Percentiles rank a stretch among this genome's conserved stretches.
These are phyloP conservation scores for Oeneis ivallda DNA, from an alignment of 2,888 invertebrate species.

Conservation along the genomic window DNA sequence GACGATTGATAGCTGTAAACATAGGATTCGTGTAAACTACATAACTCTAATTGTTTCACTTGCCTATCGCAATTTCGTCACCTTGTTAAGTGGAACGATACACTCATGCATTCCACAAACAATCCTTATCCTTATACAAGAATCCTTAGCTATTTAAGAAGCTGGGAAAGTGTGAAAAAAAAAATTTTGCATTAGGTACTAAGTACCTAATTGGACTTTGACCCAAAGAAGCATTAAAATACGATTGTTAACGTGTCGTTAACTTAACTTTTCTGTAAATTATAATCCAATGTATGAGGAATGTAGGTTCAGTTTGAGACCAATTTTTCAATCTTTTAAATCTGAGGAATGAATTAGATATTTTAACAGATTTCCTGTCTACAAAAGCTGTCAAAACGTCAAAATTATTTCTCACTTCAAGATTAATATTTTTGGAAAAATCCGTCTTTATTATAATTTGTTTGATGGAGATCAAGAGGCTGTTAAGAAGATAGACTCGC, in stretches of 20 bases:
- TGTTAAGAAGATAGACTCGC: constrained; percentile 39
- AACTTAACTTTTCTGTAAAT: not conserved
- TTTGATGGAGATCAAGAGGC: constrained; percentile 6
- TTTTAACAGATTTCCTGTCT: too few relatives aligned
- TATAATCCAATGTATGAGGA: not conserved
- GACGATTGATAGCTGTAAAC: constrained; percentile 40
- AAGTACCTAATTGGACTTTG: too few relatives aligned
- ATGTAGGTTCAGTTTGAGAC: not conserved
- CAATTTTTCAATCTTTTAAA: too few relatives aligned
- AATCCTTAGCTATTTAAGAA: not conserved
- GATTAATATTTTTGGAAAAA: too few relatives aligned
- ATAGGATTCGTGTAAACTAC: constrained; percentile 37
- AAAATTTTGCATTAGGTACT: too few relatives aligned
- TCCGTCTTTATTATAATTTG: not conserved
- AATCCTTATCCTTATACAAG: not conserved
- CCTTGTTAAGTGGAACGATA: constrained; percentile 7
- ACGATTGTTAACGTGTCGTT: too few relatives aligned
- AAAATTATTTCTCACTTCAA: too few relatives aligned
- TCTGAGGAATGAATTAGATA: too few relatives aligned
- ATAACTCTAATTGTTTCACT: constrained; percentile 33
- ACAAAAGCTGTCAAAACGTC: too few relatives aligned
- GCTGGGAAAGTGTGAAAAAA: not conserved
- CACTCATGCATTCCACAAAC: not conserved
- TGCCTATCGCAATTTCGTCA: constrained; percentile 18
- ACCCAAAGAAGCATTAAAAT: too few relatives aligned